Evolutionary conservation across 2,888 invertebrate genomes (phyloP).

Genomic region (Campoplex nolae): DNA sequence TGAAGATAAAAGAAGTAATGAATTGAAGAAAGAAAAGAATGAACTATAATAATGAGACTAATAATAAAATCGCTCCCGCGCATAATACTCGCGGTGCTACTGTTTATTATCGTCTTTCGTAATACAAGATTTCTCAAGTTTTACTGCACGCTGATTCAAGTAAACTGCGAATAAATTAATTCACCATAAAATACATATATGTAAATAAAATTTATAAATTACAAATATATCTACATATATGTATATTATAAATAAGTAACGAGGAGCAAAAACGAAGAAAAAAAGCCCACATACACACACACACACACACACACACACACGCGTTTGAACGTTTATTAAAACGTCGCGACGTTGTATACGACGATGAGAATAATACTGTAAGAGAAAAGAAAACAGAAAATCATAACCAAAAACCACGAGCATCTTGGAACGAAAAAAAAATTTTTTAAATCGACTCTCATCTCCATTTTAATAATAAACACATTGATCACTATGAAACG

Average conservation of each 20-base stretch:
- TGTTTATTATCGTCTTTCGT: conserved; percentile 55
- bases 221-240: background rate
- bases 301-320: background rate
- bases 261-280: conserved; percentile 8
- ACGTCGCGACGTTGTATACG: conserved; percentile 54
- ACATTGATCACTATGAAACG: conserved; percentile 56
- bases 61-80: conserved; percentile 68
- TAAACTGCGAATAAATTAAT: conserved; percentile 47
- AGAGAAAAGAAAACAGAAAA: conserved; percentile 36
- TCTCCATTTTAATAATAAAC: conserved; percentile 62
- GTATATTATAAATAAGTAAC: background rate
- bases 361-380: conserved; percentile 48
- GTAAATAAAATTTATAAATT: conserved; percentile 21
- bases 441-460: conserved; percentile 24
- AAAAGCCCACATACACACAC: background rate
- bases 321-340: background rate
- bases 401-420: conserved; percentile 25
- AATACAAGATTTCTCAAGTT: conserved; percentile 59
- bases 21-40: conserved; percentile 25
- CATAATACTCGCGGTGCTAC: conserved; percentile 67
- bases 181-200: conserved; percentile 4
- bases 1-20: background rate
- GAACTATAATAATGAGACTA: conserved; percentile 67
- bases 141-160: conserved; percentile 52
- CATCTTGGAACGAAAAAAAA: conserved; percentile 23